Evolutionary conservation across 2,797 vertebrate genomes (phyloP), one percentile per base, ranked within the genome.

Genomic region (Acanthornis magna): DNA sequence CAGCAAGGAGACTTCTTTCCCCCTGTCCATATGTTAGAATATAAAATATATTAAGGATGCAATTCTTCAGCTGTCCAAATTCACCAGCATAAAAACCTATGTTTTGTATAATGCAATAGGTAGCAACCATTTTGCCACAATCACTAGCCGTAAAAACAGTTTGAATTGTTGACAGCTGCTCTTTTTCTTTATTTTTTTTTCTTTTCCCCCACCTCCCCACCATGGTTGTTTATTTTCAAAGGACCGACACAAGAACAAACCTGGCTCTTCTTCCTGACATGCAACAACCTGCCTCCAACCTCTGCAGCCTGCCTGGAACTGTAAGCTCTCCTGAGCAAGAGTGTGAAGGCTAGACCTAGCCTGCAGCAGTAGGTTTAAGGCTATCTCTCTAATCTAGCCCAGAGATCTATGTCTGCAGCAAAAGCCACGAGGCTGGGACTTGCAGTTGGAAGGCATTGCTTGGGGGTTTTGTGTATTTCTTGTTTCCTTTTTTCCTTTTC

Each of bases 351-450:
- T 62, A 84, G 77, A 76, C 89, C 83, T 91, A 79, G 84, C 92
- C 86, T 91, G 77, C 60, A 96, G 91, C 78, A 30, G n/a, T 51
- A 32, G 47, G 84, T 87, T 92, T 72, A 62, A 89, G 66, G 42
- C n/a, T 84, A 1, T 36, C 23, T 86, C 55, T 78, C n/a, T 76
- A 27, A 70, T 73, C 80, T 81, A 86, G n/a, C 62, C 80, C 48
- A 32, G 62, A 91, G 71, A 81, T 62, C 77, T 20, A 10, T 23
- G 54, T 86, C 83, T 84, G 32, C 61, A 70, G 38, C 47, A 68
- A 48, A 78, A 54, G 85, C 61, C 25, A 27, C 0, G 0, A 76
- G 79, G 19, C 58, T 80, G 58, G 54, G 68, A 25, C 38, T 50
- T 50, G 43, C 48, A 73, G 21, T 11, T 79, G 38, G 66, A 26